Percentiles rank a stretch among this genome's conserved stretches.
These are phyloP conservation scores for Bombus consobrinus DNA, from an alignment of 1,140 invertebrate genomes.

Conservation along the genomic window DNA sequence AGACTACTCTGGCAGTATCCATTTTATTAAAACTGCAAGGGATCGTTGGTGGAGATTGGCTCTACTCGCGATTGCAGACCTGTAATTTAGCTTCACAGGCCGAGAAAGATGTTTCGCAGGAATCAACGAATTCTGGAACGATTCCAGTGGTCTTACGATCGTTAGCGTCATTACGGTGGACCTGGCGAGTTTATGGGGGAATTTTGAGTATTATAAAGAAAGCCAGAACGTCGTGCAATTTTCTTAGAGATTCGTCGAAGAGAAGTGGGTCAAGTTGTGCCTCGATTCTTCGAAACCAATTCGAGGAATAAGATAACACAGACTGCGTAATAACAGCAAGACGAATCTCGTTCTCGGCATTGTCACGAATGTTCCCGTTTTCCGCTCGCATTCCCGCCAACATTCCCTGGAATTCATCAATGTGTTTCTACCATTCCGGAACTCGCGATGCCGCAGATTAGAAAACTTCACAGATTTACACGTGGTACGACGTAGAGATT, in stretches of 20 bases:
- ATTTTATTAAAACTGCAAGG: background rate
- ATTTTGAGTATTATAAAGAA: background rate
- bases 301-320: background rate
- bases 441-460: no score
- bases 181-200: no score
- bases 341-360: background rate
- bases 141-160: background rate
- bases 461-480: no score
- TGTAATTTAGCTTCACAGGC: background rate
- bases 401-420: background rate
- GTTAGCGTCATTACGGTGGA: no score
- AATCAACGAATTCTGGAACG: background rate
- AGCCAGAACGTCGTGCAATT: background rate
- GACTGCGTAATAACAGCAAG: conserved; percentile 5
- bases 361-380: conserved; percentile 7
- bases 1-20: background rate
- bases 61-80: background rate
- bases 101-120: no score
- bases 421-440: background rate
- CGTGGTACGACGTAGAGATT: no score
- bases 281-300: background rate
- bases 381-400: background rate
- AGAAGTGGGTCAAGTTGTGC: background rate
- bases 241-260: background rate
- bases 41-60: background rate